phyloP scores from a whole-genome alignment of 2,113 vertebrate species.

The Clarias magur region DNA sequence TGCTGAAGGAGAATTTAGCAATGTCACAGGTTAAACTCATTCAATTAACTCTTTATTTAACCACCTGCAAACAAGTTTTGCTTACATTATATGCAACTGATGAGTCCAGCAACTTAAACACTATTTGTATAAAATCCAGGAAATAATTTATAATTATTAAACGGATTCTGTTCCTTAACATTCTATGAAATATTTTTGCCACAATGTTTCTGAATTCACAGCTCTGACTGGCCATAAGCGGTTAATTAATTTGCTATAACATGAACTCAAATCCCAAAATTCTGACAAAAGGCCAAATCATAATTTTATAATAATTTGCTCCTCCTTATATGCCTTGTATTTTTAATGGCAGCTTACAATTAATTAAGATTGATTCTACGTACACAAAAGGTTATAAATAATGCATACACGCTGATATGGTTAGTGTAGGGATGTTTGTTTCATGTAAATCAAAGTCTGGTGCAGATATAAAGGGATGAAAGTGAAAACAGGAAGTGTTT shows the following conservation, averaged over 20 bases:
- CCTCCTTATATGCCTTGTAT: neutral
- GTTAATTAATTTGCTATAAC: neutral
- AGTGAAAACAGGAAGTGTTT: neutral
- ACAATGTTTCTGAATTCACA: neutral
- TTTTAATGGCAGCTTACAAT: neutral
- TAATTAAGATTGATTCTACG: neutral
- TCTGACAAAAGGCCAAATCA: neutral
- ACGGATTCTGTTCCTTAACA: neutral
- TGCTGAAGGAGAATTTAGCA: slow-evolving; percentile 75
- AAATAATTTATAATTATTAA: neutral
- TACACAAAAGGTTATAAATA: neutral
- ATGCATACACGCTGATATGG: neutral
- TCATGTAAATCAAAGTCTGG: neutral
- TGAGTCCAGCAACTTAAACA: neutral
- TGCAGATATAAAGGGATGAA: neutral
- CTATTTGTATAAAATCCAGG: neutral
- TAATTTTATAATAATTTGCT: neutral
- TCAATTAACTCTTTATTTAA: neutral
- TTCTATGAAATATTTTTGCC: neutral
- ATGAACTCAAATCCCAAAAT: neutral
- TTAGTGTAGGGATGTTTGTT: neutral
- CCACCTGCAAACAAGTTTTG: neutral
- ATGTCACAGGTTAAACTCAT: slow-evolving; percentile 59
- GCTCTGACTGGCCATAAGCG: neutral
- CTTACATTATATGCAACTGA: neutral